Conservation (phyloP, 2,113 vertebrate genomes). For the Sander lucioperca region DNA sequence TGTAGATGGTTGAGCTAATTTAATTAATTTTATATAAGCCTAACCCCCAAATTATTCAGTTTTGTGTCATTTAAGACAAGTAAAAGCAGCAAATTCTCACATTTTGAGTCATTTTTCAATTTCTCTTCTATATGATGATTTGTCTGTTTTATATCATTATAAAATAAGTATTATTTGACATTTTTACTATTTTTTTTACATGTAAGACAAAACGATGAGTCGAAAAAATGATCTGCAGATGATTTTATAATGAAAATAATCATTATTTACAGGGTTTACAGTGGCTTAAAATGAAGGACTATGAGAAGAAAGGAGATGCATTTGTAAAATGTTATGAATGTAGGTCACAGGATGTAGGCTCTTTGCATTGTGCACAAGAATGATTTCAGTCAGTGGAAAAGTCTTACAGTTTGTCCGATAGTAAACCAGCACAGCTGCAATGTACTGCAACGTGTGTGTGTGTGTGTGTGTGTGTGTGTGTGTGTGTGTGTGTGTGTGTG, state of each 20-base stretch:
- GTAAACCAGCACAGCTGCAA: constrained; percentile 73
- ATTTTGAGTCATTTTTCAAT: no score
- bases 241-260: neutral
- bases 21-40: neutral
- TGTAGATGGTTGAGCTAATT: neutral
- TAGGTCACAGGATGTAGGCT: constrained; percentile 27
- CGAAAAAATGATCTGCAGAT: neutral
- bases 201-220: neutral
- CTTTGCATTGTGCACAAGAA: neutral
- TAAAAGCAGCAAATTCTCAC: neutral
- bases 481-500: no score
- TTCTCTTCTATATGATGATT: no score
- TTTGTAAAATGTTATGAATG: constrained; percentile 6
- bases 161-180: neutral
- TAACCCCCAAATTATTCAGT: neutral
- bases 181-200: neutral
- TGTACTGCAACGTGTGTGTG: constrained; percentile 28
- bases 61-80: neutral
- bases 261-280: neutral
- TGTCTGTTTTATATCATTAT: neutral
- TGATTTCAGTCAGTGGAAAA: constrained; percentile 33
- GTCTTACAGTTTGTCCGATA: constrained; percentile 58
- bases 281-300: neutral
- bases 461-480: no score
- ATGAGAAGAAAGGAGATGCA: neutral